phyloP scores from a whole-genome alignment of 1,140 invertebrate genomes.

The Hylaeus anthracinus region DNA sequence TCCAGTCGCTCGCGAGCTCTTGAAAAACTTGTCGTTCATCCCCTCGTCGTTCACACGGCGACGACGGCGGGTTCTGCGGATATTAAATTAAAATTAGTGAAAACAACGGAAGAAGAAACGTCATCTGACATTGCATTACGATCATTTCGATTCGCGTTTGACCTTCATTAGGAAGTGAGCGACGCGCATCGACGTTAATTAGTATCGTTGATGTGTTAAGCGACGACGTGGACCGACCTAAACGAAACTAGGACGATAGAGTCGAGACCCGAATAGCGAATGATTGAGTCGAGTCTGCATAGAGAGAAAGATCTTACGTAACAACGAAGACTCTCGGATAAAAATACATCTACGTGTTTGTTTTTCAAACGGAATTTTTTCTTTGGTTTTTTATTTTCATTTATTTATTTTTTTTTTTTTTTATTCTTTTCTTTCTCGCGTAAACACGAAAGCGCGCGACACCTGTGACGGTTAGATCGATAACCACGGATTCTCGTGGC shows the following conservation, averaged over 20 bases:
- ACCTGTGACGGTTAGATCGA: too few species aligned
- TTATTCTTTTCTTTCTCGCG: background rate
- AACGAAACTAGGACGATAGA: conserved; percentile 30
- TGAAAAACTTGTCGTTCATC: conserved; percentile 13
- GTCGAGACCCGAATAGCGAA: conserved; percentile 36
- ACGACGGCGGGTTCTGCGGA: conserved; percentile 58
- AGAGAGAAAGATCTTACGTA: conserved; percentile 22
- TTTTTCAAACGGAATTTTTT: background rate
- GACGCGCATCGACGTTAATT: background rate
- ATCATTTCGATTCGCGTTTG: background rate
- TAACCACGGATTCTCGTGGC: background rate
- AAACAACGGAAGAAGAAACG: too few species aligned
- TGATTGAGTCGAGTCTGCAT: conserved; percentile 22
- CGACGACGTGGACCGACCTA: conserved; percentile 21
- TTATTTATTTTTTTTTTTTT: background rate
- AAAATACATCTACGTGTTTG: background rate
- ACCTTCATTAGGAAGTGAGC: background rate
- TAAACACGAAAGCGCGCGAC: background rate
- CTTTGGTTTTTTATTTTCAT: background rate
- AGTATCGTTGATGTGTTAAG: background rate
- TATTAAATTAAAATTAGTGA: too few species aligned
- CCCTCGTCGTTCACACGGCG: conserved; percentile 51
- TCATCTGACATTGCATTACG: too few species aligned
- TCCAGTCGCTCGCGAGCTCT: conserved; percentile 6
- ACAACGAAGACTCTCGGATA: conserved; percentile 5